Evolutionary conservation across 2,113 vertebrate genomes (phyloP), one percentile per base, ranked within the genome.

Genomic region (Garra rufa): DNA sequence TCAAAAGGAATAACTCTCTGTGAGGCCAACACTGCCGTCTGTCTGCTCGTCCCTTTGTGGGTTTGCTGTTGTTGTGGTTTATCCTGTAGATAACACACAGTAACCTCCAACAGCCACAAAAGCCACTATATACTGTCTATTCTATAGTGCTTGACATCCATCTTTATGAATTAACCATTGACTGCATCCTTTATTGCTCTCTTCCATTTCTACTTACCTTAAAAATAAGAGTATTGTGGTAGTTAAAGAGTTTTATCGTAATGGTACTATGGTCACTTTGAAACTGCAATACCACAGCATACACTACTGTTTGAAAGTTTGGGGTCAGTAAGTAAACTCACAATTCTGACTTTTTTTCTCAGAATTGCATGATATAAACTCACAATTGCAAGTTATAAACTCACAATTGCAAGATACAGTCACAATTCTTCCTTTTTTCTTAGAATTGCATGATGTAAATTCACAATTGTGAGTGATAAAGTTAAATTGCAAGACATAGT

Each of bases 1-100:
- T 77, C 75, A 77, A 63, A 79, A 44, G n/a, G 41, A 79, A 79
- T 44, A 63, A 78, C 55, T 43, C 55, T 61, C 55, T 41, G n/a
- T 79, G 76, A 44, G 76, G 21, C 30, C 55, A 38, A 61, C 28
- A n/a, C 21, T 43, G 50, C 55, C 21, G 52, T 59, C 55, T 78
- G 50, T 8, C 50, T 57, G 75, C 1, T 38, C 34, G 50, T 43
- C 50, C 34, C 34, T 78, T 59, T 55, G 48, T 75, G 43, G 21
- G 26, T 76, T 55, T 38, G 19, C 30, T 61, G 46, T 52, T 50
- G 73, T 50, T 75, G 73, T 75, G 26, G 46, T 52, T 76, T 55
- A 55, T 55, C 26, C 50, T 50, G 28, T 55, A 10, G 46, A n/a
- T n/a, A n/a, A n/a, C 21, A 55, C 26, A 55, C 74, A 76, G 30